Percentiles rank a stretch among this genome's conserved stretches.
These are phyloP conservation scores for Euglossa dilemma DNA, from an alignment of 1,140 invertebrate species.

Conservation along the genomic window DNA sequence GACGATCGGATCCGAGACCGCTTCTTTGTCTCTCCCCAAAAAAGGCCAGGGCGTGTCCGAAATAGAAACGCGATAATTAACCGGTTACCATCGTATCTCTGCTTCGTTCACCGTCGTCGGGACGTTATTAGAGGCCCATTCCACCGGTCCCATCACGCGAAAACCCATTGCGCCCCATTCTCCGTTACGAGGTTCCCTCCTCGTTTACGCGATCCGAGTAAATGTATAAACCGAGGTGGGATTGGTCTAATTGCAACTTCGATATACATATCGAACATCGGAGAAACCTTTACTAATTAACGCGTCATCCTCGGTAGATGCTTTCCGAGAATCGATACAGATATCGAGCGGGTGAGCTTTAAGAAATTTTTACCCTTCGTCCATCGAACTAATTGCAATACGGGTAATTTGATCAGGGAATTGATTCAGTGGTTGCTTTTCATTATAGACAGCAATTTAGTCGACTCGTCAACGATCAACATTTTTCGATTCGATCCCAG, in stretches of 20 bases:
- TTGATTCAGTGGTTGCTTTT: no score
- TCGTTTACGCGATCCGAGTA: background rate
- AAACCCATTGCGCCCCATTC: background rate
- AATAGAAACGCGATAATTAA: conserved; percentile 72
- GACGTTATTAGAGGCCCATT: background rate
- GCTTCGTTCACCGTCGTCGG: background rate
- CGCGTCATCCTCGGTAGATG: no score
- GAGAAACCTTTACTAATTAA: no score
- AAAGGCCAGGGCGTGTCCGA: conserved; percentile 64
- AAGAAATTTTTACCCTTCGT: no score
- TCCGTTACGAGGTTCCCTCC: background rate
- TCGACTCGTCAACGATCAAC: no score
- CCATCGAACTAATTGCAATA: no score
- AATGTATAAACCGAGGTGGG: background rate
- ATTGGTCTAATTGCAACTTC: background rate
- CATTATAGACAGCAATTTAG: no score
- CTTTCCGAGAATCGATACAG: no score
- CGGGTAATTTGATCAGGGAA: no score
- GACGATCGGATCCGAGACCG: background rate
- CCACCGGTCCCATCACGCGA: background rate
- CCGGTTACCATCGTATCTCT: conserved; percentile 59
- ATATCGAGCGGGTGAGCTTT: no score
- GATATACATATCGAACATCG: no score
- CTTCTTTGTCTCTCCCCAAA: conserved; percentile 23
- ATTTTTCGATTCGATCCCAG: no score